Conservation (phyloP, 2,113 vertebrate genomes). For the Larimichthys polyactis region DNA sequence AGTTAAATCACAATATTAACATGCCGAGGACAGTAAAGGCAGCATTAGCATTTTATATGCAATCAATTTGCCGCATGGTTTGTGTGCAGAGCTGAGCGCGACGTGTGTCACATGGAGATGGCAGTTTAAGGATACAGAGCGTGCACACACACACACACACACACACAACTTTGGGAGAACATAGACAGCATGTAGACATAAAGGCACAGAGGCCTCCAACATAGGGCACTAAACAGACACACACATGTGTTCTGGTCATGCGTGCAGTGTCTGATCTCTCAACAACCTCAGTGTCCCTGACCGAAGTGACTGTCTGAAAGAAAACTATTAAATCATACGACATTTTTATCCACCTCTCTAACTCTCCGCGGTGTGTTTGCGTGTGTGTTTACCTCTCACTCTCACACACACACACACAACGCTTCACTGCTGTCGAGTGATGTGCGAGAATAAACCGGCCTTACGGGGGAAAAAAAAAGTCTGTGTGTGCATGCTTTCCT, state of each 20-base stretch:
- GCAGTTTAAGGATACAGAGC: constrained; percentile 13
- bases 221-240: background rate
- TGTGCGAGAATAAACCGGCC: constrained; percentile 34
- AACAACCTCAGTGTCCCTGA: constrained; percentile 52
- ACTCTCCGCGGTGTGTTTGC: background rate
- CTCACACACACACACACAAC: constrained; percentile 24
- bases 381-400: background rate
- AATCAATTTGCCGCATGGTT: constrained; percentile 75
- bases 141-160: background rate
- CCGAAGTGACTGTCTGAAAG: constrained; percentile 41
- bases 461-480: constrained; percentile 6
- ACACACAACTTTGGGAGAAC: background rate
- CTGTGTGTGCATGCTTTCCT: constrained; percentile 43
- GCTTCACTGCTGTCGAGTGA: constrained; percentile 11
- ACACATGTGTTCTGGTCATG: constrained; percentile 9
- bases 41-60: constrained; percentile 71
- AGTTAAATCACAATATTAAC: constrained; percentile 61
- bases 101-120: constrained; percentile 51
- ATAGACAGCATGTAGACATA: constrained; percentile 16
- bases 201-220: constrained; percentile 5
- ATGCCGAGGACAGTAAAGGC: constrained; percentile 60
- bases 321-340: constrained; percentile 53
- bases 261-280: constrained; percentile 38
- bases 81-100: constrained; percentile 28
- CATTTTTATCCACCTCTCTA: constrained; percentile 2